phyloP scores from a whole-genome alignment of 1,140 invertebrate species.

The Drosophila nikananu region DNA sequence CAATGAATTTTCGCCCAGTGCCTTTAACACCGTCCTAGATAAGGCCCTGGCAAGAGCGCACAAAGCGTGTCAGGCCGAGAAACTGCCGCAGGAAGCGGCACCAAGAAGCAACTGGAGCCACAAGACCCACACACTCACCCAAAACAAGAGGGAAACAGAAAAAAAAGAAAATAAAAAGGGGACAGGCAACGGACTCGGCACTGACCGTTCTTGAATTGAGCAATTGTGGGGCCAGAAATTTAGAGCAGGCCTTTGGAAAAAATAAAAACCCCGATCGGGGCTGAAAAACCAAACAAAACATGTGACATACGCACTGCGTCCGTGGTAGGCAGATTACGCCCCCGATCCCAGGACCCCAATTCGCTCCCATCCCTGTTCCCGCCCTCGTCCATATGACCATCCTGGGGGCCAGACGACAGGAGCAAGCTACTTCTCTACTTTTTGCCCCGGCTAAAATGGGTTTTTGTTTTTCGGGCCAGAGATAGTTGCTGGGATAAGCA shows the following conservation, averaged over 20 bases:
- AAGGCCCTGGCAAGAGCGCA: slow-evolving; percentile 44
- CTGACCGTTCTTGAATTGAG: slow-evolving; percentile 72
- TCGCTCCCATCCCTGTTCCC: not conserved
- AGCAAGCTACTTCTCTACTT: slow-evolving; percentile 39
- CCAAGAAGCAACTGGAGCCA: slow-evolving; percentile 30
- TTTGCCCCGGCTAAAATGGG: slow-evolving; percentile 45
- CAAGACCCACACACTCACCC: slow-evolving; percentile 11
- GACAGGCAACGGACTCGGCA: slow-evolving; percentile 27
- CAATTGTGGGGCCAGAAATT: slow-evolving; percentile 75
- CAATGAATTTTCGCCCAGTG: not conserved
- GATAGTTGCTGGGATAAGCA: slow-evolving; percentile 81
- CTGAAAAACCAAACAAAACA: slow-evolving; percentile 60
- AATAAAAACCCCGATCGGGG: slow-evolving; percentile 31
- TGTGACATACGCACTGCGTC: slow-evolving; percentile 80
- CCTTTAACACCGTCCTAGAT: slow-evolving; percentile 34
- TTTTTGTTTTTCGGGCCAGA: slow-evolving; percentile 69
- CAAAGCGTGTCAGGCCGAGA: slow-evolving; percentile 71
- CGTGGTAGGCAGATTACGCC: slow-evolving; percentile 46
- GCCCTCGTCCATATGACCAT: not conserved
- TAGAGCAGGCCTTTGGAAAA: slow-evolving; percentile 44
- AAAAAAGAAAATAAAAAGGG: slow-evolving; percentile 7
- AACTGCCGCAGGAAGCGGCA: slow-evolving; percentile 67
- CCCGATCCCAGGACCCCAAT: slow-evolving; percentile 46
- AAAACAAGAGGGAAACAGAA: slow-evolving; percentile 20
- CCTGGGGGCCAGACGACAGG: slow-evolving; percentile 13